Percentiles rank a stretch among this genome's conserved stretches.
Conservation (phyloP, 2,888 invertebrate genomes). For the Heliconius hortense region DNA sequence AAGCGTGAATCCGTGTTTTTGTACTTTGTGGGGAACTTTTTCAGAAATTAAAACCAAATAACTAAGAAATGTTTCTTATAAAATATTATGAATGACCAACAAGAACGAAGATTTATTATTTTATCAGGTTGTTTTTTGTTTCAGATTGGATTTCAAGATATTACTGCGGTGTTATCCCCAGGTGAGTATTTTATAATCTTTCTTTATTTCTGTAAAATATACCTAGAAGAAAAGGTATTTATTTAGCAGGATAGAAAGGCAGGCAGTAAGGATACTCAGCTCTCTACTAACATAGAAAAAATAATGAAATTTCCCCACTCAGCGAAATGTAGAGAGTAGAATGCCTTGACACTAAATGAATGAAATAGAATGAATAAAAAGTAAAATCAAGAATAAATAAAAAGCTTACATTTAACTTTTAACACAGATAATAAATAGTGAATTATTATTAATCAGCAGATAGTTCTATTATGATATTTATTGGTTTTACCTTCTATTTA, state of each 20-base stretch:
- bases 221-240: neutral
- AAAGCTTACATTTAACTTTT: neutral
- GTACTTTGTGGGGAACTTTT: no score
- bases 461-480: neutral
- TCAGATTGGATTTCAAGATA: conserved; percentile 17
- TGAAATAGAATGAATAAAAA: no score
- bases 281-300: no score
- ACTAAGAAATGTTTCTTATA: neutral
- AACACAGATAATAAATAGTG: neutral
- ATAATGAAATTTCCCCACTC: no score
- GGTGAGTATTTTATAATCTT: neutral
- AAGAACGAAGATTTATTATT: neutral
- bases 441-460: neutral
- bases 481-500: neutral
- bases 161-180: neutral
- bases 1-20: no score
- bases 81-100: neutral
- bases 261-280: no score
- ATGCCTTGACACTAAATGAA: no score
- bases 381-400: no score
- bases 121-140: conserved; percentile 4
- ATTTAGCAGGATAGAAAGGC: no score
- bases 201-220: neutral
- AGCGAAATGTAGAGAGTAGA: no score
- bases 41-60: no score